phyloP scores from a whole-genome alignment of 2,797 vertebrate species.

The Crocodylus rhombifer region DNA sequence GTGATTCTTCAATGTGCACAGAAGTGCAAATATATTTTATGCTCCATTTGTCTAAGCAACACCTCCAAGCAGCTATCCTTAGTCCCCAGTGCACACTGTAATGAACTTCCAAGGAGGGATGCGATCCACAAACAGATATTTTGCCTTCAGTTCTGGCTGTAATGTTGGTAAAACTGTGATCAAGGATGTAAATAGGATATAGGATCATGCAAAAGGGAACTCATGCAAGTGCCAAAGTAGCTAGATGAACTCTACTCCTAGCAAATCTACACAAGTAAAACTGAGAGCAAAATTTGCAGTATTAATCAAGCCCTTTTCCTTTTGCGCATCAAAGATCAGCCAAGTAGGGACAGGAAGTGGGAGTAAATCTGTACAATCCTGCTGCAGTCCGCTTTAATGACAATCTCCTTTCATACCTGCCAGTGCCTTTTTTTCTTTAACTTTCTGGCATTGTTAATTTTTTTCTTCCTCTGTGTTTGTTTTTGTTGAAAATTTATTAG shows the following conservation, averaged over 20 bases:
- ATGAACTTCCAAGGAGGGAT: neutral
- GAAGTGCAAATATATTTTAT: neutral
- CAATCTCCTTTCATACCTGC: conserved; percentile 52
- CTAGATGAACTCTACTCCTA: accelerated
- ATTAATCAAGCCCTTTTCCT: neutral
- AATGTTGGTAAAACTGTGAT: too few species aligned
- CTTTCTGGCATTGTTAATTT: conserved; percentile 43
- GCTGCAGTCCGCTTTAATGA: conserved; percentile 19
- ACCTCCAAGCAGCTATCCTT: neutral
- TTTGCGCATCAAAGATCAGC: conserved; percentile 28
- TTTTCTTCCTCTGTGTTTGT: conserved; percentile 71
- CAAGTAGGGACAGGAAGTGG: neutral
- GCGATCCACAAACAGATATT: neutral
- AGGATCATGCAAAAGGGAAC: neutral
- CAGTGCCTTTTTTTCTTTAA: conserved; percentile 19
- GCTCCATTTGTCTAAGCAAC: neutral
- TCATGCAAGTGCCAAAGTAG: accelerated
- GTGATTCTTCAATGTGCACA: neutral
- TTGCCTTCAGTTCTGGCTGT: neutral
- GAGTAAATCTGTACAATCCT: neutral
- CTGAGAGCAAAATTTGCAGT: neutral
- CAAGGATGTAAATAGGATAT: neutral
- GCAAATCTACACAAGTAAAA: accelerated
- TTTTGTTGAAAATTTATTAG: conserved; percentile 79
- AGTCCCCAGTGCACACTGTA: neutral